Conservation (phyloP, 2,113 vertebrate species). For the Petrocephalus zakoni region DNA sequence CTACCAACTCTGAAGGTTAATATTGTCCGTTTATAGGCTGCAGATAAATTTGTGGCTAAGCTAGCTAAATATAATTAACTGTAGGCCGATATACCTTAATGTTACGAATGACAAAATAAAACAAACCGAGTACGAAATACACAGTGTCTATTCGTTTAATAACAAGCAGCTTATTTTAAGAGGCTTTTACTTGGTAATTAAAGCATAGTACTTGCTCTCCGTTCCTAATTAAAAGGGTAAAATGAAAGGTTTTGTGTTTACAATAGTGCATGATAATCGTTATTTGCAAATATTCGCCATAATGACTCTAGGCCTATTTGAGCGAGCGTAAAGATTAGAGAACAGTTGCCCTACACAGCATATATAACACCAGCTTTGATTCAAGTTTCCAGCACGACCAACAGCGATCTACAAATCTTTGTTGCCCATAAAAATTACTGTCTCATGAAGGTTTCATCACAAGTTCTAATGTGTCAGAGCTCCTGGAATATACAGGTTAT, state of each 20-base stretch:
- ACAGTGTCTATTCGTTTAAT: neutral
- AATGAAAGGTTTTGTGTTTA: neutral
- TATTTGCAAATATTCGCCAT: neutral
- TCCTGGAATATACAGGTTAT: too few relatives aligned
- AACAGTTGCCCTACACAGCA: neutral
- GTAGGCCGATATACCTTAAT: neutral
- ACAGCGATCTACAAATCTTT: too few relatives aligned
- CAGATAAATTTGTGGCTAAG: neutral
- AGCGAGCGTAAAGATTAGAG: neutral
- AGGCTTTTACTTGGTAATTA: neutral
- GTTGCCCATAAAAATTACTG: too few relatives aligned
- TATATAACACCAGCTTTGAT: neutral
- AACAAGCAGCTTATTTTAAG: neutral
- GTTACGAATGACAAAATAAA: neutral
- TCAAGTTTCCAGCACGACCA: too few relatives aligned
- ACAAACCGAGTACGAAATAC: neutral
- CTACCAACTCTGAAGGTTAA: neutral
- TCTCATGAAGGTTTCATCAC: too few relatives aligned
- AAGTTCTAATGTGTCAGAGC: too few relatives aligned
- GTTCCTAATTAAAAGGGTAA: neutral
- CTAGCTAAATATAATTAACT: neutral
- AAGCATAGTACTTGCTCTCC: neutral
- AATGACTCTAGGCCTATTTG: neutral
- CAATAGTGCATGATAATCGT: neutral
- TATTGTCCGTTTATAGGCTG: neutral